Percentiles rank a stretch among this genome's conserved stretches.
phyloP scores from a whole-genome alignment of 1,140 invertebrate species.

The Melipona quadrifasciata region DNA sequence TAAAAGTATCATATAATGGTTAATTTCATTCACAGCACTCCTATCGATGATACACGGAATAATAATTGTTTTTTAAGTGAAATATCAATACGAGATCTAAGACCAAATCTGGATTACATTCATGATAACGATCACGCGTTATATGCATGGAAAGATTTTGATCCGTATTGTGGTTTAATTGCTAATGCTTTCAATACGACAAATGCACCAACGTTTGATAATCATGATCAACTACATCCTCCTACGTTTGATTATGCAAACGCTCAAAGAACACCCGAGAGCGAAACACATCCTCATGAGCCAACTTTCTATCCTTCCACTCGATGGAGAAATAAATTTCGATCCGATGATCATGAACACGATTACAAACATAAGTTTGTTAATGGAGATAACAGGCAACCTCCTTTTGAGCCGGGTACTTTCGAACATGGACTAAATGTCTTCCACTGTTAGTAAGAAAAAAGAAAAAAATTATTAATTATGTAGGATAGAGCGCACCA shows the following conservation, averaged over 20 bases:
- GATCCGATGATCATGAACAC: slow-evolving; percentile 3
- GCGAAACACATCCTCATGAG: neutral
- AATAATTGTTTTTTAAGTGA: slow-evolving; percentile 87
- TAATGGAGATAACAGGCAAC: neutral
- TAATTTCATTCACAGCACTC: slow-evolving; percentile 45
- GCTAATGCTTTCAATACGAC: neutral
- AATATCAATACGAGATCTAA: slow-evolving; percentile 86
- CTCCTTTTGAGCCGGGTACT: slow-evolving; percentile 23
- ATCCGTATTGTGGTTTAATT: slow-evolving; percentile 72
- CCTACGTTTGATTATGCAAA: neutral
- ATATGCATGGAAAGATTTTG: slow-evolving; percentile 85
- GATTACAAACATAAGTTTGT: neutral
- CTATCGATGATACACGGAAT: slow-evolving; percentile 59
- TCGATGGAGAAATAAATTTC: neutral
- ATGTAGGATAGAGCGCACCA: neutral
- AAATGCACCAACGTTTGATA: slow-evolving; percentile 6
- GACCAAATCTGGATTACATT: slow-evolving; percentile 85
- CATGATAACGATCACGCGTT: slow-evolving; percentile 84
- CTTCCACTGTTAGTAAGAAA: slow-evolving; percentile 48
- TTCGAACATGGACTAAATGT: neutral
- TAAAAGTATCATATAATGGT: neutral
- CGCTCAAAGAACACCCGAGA: neutral
- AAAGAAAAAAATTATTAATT: neutral
- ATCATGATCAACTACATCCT: neutral
- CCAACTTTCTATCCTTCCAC: neutral